These are phyloP conservation scores for Hydropsyche tenuis DNA, from an alignment of 1,140 invertebrate genomes.

Conservation along the genomic window DNA sequence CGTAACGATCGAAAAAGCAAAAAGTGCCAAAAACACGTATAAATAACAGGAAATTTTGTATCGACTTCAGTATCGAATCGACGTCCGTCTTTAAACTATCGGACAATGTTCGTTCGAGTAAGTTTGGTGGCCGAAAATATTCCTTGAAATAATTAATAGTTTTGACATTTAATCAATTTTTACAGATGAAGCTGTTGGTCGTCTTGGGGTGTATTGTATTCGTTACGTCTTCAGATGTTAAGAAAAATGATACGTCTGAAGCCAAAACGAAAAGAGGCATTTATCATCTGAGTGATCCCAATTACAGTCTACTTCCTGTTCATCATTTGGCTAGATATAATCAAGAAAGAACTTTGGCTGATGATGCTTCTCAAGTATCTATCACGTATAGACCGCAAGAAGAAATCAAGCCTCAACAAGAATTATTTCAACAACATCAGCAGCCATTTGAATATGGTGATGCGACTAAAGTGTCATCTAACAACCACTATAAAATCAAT, in stretches of 20 bases:
- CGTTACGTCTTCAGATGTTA: slow-evolving; percentile 27
- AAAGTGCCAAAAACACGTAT: slow-evolving; percentile 43
- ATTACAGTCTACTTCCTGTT: slow-evolving; percentile 37
- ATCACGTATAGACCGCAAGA: slow-evolving; percentile 38
- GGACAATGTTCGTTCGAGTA: slow-evolving; percentile 44
- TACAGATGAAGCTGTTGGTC: slow-evolving; percentile 35
- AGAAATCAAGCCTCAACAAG: background rate
- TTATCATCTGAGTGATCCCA: slow-evolving; percentile 41
- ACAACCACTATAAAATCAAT: slow-evolving; percentile 32
- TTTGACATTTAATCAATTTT: slow-evolving; percentile 14
- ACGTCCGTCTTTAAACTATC: slow-evolving; percentile 35
- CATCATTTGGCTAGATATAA: slow-evolving; percentile 38
- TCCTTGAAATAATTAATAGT: background rate
- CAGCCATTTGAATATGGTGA: slow-evolving; percentile 14
- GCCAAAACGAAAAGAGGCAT: slow-evolving; percentile 43
- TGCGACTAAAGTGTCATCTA: slow-evolving; percentile 6
- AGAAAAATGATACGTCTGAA: slow-evolving; percentile 34
- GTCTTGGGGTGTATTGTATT: slow-evolving; percentile 24
- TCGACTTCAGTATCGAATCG: slow-evolving; percentile 43
- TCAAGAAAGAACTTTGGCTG: slow-evolving; percentile 30
- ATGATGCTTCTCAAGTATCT: slow-evolving; percentile 37
- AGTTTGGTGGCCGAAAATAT: background rate
- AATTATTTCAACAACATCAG: slow-evolving; percentile 17
- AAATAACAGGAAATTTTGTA: slow-evolving; percentile 44
- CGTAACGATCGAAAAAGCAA: slow-evolving; percentile 40